Base-by-base conservation (phyloP, 1,140 invertebrate genomes). In the Ceratosolen solmsi region DNA sequence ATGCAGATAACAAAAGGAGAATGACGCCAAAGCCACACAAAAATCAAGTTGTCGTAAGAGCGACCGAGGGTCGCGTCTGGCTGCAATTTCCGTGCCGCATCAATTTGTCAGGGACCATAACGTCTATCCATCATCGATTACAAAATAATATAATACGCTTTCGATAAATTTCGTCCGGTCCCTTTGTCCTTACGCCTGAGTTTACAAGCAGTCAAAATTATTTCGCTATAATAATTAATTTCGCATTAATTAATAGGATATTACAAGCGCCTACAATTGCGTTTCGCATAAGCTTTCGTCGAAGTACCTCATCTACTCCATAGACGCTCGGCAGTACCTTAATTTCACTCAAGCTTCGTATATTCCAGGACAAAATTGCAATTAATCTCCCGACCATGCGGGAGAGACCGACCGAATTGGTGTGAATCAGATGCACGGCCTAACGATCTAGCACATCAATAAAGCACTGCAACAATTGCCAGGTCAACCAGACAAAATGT, bases 11-110 rank as follows among this genome's bases (percentile, higher is more conserved):
- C 46, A 25, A 65, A 56, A n/a, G 38, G n/a, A n/a, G 13, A 77
- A 58, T 46, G 36, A 76, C 74, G 56, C 65, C 27, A 33, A 17
- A 51, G 20, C 63, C 20, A 13, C 41, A 8, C 25, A 58, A 46
- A 68, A 71, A 71, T 79, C 54, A 71, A 79, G 77, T 78, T 63
- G 46, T 76, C 36, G n/a, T 36, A 51, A 25, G 25, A 30, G n/a
- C n/a, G n/a, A n/a, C n/a, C n/a, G n/a, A n/a, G n/a, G n/a, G n/a
- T 63, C 30, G 30, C 25, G 58, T 38, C 38, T 20, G 22, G 17
- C 13, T 41, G 22, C 17, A 41, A 70, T 41, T 70, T 46, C 8
- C 65, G 17, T 70, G 38, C 38, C 33, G 9, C 17, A n/a, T 25
- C 13, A 2, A 51, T 2, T 27, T 72, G 49, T 72, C 25, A 1